Percentiles rank a stretch among this genome's conserved stretches.
Evolutionary conservation across 2,113 vertebrate genomes (phyloP).

Genomic region (Triplophysa rosa): DNA sequence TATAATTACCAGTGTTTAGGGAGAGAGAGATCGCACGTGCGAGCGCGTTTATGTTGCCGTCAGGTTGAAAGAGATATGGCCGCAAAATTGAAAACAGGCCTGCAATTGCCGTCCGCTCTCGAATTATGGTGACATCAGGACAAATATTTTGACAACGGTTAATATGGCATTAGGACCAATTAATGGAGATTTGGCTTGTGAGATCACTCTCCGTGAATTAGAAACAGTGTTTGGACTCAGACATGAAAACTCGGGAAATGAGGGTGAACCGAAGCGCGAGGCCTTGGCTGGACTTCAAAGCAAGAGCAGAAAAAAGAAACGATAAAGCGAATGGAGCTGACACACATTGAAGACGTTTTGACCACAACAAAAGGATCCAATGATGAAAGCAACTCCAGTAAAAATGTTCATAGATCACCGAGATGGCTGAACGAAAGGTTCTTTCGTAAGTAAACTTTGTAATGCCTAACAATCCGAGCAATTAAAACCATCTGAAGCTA

Average conservation of each 20-base stretch:
- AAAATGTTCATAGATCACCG: slow-evolving; percentile 61
- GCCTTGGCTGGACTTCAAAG: slow-evolving; percentile 70
- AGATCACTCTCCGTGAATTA: slow-evolving; percentile 71
- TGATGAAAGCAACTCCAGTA: slow-evolving; percentile 62
- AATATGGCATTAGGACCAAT: slow-evolving; percentile 72
- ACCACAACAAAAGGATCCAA: slow-evolving; percentile 58
- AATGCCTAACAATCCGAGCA: slow-evolving; percentile 48
- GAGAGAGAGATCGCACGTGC: slow-evolving; percentile 11
- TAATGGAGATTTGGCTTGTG: slow-evolving; percentile 64
- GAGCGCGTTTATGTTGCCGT: slow-evolving; percentile 44
- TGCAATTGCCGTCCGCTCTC: slow-evolving; percentile 51
- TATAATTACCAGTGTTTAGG: slow-evolving; percentile 75
- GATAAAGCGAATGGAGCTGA: slow-evolving; percentile 51
- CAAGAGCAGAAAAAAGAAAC: slow-evolving; percentile 36
- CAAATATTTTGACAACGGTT: slow-evolving; percentile 78
- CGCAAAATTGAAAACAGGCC: slow-evolving; percentile 68
- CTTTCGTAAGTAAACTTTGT: slow-evolving; percentile 58
- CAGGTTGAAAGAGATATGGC: slow-evolving; percentile 30
- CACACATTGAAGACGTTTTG: slow-evolving; percentile 45
- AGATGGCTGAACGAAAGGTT: slow-evolving; percentile 48
- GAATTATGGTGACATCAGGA: slow-evolving; percentile 69
- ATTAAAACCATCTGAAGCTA: slow-evolving; percentile 46
- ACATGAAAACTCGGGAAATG: slow-evolving; percentile 58
- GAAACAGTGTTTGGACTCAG: slow-evolving; percentile 65
- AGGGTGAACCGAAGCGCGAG: slow-evolving; percentile 62